Conservation (phyloP, 2,888 invertebrate genomes). For the Bombylius major region DNA sequence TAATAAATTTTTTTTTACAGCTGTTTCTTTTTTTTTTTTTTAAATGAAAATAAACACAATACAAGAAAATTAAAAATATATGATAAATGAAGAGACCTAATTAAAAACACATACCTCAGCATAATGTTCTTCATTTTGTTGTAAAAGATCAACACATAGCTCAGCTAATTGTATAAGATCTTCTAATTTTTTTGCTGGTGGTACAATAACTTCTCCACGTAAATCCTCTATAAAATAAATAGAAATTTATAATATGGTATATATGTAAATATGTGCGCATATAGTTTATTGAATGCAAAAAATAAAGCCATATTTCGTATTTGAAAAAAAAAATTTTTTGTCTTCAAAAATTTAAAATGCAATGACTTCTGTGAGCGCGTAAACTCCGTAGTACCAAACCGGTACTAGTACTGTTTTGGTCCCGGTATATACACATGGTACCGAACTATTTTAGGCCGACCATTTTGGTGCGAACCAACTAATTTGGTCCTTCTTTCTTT, state of each 20-base stretch:
- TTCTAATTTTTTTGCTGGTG: slow-evolving; percentile 83
- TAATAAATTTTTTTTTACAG: too few species aligned
- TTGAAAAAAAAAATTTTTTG: not conserved
- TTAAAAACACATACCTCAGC: slow-evolving; percentile 69
- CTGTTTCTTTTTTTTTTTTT: too few species aligned
- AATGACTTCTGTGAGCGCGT: too few species aligned
- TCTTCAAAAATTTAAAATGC: not conserved
- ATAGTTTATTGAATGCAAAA: too few species aligned
- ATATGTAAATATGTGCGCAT: too few species aligned
- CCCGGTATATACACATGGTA: too few species aligned
- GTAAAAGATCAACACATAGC: slow-evolving; percentile 93
- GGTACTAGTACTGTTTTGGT: too few species aligned
- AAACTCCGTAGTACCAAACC: too few species aligned
- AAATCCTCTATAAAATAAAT: slow-evolving; percentile 50
- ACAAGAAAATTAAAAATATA: not conserved
- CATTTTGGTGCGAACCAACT: too few species aligned
- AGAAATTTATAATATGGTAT: not conserved
- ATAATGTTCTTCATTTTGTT: slow-evolving; percentile 99
- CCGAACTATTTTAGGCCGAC: too few species aligned
- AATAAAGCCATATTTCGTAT: too few species aligned
- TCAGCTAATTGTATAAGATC: slow-evolving; percentile 95
- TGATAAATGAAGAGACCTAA: not conserved
- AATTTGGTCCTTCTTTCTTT: too few species aligned
- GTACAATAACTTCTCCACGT: slow-evolving; percentile 64
- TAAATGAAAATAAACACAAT: not conserved